Percentiles rank a stretch among this genome's conserved stretches.
These are phyloP conservation scores for Synanthedon vespiformis DNA, from an alignment of 2,888 invertebrate genomes.

Conservation along the genomic window DNA sequence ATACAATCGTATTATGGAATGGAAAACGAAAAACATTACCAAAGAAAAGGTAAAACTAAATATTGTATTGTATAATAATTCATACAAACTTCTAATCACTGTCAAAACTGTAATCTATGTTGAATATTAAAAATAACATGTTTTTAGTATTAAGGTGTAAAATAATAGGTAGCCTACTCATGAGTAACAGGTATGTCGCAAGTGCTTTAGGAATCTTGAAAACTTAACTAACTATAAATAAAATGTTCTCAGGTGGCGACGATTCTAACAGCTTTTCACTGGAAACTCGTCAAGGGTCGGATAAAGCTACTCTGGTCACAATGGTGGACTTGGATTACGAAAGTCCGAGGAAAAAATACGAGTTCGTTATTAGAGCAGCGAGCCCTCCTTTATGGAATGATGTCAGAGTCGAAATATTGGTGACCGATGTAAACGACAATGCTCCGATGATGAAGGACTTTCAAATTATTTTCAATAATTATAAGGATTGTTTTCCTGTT, in stretches of 20 bases:
- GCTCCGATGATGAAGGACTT: conserved; percentile 93
- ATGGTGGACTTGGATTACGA: conserved; percentile 96
- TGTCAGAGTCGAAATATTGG: conserved; percentile 87
- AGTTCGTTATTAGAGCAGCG: conserved; percentile 89
- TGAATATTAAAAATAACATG: no score
- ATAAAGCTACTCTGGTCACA: conserved; percentile 88
- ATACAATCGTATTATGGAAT: no score
- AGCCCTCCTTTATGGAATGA: conserved; percentile 91
- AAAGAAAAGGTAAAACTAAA: no score
- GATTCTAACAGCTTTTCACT: conserved; percentile 89
- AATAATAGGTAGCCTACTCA: no score
- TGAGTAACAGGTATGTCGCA: no score
- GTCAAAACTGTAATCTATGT: no score
- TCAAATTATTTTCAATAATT: conserved; percentile 94
- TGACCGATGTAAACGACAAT: conserved; percentile 96
- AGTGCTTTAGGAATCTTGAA: no score
- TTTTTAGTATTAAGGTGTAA: no score
- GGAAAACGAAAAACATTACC: no score
- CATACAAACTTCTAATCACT: no score
- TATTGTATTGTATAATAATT: no score
- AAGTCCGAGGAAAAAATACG: conserved; percentile 90
- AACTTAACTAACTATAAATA: no score
- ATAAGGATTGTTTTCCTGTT: conserved; percentile 92
- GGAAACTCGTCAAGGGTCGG: conserved; percentile 83
- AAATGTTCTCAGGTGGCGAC: conserved; percentile 73